Evolutionary conservation across 2,113 vertebrate species (phyloP).

Genomic region (Ageneiosus marmoratus): DNA sequence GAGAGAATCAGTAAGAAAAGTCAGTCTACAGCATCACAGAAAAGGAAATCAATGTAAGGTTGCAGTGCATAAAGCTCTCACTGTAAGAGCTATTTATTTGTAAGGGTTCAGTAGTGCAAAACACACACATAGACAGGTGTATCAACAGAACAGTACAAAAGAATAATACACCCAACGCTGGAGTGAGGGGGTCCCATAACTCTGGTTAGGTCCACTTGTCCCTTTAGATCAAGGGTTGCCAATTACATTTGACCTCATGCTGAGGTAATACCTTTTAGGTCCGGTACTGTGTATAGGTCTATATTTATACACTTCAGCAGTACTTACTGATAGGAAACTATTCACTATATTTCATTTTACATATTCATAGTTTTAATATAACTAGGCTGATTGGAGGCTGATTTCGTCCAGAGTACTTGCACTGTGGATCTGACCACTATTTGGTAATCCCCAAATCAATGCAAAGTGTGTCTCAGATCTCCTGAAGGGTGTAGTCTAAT

Average conservation of each 20-base stretch:
- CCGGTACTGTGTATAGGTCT: neutral
- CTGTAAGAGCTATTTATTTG: neutral
- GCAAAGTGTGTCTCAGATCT: neutral
- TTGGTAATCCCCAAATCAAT: neutral
- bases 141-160: neutral
- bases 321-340: neutral
- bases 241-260: neutral
- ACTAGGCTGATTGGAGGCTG: neutral
- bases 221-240: neutral
- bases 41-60: neutral
- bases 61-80: neutral
- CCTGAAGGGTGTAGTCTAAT: neutral
- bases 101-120: neutral
- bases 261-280: neutral
- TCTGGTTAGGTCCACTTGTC: neutral
- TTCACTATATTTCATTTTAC: neutral
- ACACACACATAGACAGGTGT: neutral
- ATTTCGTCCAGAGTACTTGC: neutral
- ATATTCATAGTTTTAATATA: neutral
- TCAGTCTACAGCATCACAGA: neutral
- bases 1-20: no score
- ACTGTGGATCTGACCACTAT: neutral
- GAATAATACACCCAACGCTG: neutral
- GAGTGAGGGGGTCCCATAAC: neutral
- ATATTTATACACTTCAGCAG: neutral